Conservation (phyloP, 2,113 vertebrate species). For the Alligator mississippiensis region DNA sequence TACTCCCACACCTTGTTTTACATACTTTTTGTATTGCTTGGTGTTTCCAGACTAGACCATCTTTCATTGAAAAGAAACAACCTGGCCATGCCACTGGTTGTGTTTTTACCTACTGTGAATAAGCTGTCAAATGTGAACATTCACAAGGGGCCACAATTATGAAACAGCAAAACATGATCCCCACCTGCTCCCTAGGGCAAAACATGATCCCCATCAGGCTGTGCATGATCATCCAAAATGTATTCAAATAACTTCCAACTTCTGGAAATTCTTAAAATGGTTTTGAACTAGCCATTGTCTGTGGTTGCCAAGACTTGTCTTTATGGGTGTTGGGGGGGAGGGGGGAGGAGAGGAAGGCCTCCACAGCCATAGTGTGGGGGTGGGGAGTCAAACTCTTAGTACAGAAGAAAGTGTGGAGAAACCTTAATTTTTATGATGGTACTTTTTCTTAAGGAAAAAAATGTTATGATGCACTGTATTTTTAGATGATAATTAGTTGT, state of each 20-base stretch:
- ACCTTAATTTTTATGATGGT: neutral
- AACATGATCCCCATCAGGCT: too few species aligned
- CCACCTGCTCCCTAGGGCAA: too few species aligned
- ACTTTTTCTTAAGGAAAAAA: neutral
- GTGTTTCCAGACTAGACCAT: neutral
- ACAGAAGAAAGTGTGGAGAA: too few species aligned
- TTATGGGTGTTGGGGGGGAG: neutral
- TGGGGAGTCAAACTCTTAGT: too few species aligned
- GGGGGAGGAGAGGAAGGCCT: too few species aligned
- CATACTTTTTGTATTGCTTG: neutral
- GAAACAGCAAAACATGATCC: too few species aligned
- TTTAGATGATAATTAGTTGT: neutral
- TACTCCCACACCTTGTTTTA: neutral
- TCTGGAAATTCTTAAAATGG: neutral
- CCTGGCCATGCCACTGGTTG: neutral
- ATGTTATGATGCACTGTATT: neutral
- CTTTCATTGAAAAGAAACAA: neutral
- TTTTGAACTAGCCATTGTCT: neutral
- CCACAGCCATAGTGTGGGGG: too few species aligned
- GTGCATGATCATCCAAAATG: neutral
- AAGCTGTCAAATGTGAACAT: neutral
- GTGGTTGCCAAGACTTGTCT: neutral
- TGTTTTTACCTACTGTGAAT: neutral
- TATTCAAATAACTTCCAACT: neutral
- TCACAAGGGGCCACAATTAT: too few species aligned